Base-by-base conservation (phyloP, 2,888 invertebrate species). In the Caenorhabditis becei region DNA sequence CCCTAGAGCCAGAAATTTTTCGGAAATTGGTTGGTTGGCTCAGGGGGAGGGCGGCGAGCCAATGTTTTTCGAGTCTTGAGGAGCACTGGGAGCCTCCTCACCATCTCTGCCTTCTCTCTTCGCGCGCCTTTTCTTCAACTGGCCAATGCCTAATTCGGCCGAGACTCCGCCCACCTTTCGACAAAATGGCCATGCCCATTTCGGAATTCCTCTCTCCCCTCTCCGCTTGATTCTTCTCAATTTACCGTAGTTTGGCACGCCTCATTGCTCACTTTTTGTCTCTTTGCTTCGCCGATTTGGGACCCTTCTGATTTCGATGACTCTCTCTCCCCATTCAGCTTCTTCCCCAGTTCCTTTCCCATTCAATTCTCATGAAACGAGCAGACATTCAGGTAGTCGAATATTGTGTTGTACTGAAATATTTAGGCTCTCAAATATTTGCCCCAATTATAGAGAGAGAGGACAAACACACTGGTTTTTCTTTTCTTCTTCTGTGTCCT, bases 121-220 rank as follows among this genome's bases (percentile, higher is more conserved):
- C 20, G 24, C 32, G 26, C 47, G 44, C 47, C 49, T 56, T 62
- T 63, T 44, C 69, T 41, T 62, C 56, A 35, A 37, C 26, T 59
- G 75, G 58, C 66, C 75, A 75, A 75, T 75, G 75, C 66, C 75
- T 75, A 75, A 75, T 75, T 66, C 67, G 59, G 75, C 58, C 23
- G 32, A 20, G 75, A 32, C 75, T 66, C 75, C 75, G 75, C 75
- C 75, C 66, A 20, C 20, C 11, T 67, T 62, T 61, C 47, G 28
- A 51, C 37, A 49, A 74, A 66, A 74, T 37, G 59, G 23, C 32
- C 47, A 41, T 47, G 47, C 63, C 47, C 59, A 67, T 75, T 75
- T 75, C 75, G 75, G 75, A 75, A 75, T 63, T 61, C 63, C 24
- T 49, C 24, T 23, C 49, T 59, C 26, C 32, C 54, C 32, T 71